Evolutionary conservation across 2,888 invertebrate species (phyloP), one percentile per base, ranked within the genome.

Genomic region (Apodemia duryi): DNA sequence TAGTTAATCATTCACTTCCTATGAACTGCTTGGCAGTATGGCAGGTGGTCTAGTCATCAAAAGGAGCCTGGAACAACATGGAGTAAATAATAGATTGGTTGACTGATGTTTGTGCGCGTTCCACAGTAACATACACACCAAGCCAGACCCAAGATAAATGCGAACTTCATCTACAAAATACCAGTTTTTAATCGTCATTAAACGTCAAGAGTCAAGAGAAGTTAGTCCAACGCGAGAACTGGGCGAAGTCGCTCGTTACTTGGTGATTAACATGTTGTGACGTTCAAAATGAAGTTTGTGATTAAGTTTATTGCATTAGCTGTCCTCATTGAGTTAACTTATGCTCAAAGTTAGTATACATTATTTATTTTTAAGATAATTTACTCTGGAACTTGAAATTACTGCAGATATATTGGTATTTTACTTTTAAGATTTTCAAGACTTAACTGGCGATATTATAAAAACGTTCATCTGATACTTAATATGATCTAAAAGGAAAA

Each of bases 261-360:
- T 6, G 2, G 46, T 46, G 13, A 5, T 46, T 46, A 46, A 46
- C 46, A 46, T 46, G n/a, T 49, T 49, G 11, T 49, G 21, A 49
- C 49, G 5, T 6, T 49, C 49, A 49, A 49, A n/a, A 49, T 49
- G 49, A 49, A 49, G 49, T 49, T 49, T 49, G 49, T 49, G n/a
- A 13, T 49, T 49, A 49, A 49, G n/a, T 49, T 49, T 49, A 49
- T 49, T 13, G n/a, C 13, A n/a, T 49, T 49, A n/a, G 46, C 46
- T n/a, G 46, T n/a, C 13, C n/a, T 49, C 46, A 49, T n/a, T 49
- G 46, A 49, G 46, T 49, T 49, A 13, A 49, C 5, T 49, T 49
- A 49, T n/a, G 13, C 46, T n/a, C 46, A 49, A 49, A 49, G 46
- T 49, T 49, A 49, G 46, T 49, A 49, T n/a, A 49, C n/a, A n/a